Percentiles rank a stretch among this genome's conserved stretches.
These are phyloP conservation scores for Tragopan temminckii DNA, from an alignment of 2,797 vertebrate species.

Conservation along the genomic window DNA sequence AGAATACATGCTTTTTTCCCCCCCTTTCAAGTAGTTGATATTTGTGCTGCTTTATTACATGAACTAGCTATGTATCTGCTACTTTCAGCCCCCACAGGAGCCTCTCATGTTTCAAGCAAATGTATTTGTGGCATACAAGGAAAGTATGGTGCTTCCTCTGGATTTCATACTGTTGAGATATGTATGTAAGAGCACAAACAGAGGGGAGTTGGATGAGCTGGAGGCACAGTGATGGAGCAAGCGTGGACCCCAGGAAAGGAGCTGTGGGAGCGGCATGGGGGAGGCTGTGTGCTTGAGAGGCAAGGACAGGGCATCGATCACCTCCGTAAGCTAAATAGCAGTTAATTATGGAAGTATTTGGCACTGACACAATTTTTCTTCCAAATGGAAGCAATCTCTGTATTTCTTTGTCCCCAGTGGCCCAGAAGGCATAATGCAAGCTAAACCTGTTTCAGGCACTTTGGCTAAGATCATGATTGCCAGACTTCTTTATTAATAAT, in stretches of 20 bases:
- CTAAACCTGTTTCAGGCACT: neutral
- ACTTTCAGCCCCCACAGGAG: neutral
- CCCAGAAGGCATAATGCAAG: neutral
- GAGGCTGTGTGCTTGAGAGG: neutral
- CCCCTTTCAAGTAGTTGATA: neutral
- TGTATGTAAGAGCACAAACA: neutral
- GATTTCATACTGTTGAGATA: neutral
- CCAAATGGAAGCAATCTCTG: neutral
- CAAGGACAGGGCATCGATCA: neutral
- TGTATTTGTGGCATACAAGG: accelerated
- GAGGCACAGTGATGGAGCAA: neutral
- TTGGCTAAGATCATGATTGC: neutral
- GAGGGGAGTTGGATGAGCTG: accelerated
- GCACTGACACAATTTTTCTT: neutral
- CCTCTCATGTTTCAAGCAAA: accelerated
- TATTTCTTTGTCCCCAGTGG: neutral
- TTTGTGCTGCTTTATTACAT: neutral
- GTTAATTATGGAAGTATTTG: neutral
- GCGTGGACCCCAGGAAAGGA: accelerated
- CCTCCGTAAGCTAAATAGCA: neutral
- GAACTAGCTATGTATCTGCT: accelerated
- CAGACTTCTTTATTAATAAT: conserved; percentile 28
- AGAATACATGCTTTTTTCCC: neutral
- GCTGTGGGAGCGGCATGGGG: no score
- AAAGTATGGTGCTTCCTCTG: neutral